These are phyloP conservation scores for Charanyca ferruginea DNA, from an alignment of 2,888 invertebrate species.

Conservation along the genomic window DNA sequence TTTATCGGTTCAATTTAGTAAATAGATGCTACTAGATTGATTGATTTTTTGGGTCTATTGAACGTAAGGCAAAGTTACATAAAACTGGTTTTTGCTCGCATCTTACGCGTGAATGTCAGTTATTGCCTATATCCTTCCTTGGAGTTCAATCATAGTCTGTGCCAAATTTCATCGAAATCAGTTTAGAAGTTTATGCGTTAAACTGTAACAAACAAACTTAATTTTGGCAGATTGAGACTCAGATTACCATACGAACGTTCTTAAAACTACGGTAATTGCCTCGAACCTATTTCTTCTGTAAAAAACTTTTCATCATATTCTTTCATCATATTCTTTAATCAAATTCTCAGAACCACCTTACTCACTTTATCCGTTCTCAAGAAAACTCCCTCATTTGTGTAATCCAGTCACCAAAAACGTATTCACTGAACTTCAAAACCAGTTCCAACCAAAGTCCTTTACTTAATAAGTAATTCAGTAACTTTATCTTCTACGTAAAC, in stretches of 20 bases:
- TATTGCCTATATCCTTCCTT: too few relatives aligned
- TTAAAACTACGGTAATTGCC: too few relatives aligned
- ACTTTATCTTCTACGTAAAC: slow-evolving; percentile 40
- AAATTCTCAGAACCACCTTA: background rate
- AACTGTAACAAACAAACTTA: too few relatives aligned
- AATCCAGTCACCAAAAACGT: slow-evolving; percentile 11
- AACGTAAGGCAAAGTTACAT: slow-evolving; percentile 5
- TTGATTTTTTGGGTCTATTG: slow-evolving; percentile 42
- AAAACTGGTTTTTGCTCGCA: background rate
- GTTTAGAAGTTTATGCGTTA: too few relatives aligned
- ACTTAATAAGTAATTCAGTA: slow-evolving; percentile 43
- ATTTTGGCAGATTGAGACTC: too few relatives aligned
- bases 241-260: too few relatives aligned
- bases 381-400: too few relatives aligned
- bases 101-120: too few relatives aligned
- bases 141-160: too few relatives aligned
- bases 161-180: too few relatives aligned
- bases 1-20: slow-evolving; percentile 64
- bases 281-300: background rate
- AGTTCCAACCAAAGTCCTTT: slow-evolving; percentile 45
- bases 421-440: slow-evolving; percentile 41
- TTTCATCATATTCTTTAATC: background rate
- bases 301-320: too few relatives aligned
- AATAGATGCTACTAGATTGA: slow-evolving; percentile 52
- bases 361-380: slow-evolving; percentile 12